phyloP scores from a whole-genome alignment of 2,888 invertebrate genomes.

The Sinotaia quadrata region DNA sequence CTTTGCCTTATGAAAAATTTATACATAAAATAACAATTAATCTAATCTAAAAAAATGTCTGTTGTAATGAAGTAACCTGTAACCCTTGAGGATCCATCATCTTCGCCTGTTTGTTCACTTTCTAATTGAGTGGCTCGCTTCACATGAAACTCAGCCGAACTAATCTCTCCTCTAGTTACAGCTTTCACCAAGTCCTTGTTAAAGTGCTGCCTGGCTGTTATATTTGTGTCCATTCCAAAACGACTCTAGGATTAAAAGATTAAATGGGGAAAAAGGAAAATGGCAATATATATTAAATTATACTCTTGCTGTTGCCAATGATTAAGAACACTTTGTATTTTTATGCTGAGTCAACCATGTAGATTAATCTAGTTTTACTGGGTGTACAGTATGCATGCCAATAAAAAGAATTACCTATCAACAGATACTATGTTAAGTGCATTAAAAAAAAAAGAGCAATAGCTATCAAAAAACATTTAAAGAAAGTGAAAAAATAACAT shows the following conservation, averaged over 20 bases:
- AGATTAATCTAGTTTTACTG: too few relatives aligned
- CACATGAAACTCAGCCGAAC: constrained; percentile 88
- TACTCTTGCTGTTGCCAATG: too few relatives aligned
- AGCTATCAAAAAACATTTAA: too few relatives aligned
- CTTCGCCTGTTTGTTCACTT: constrained; percentile 84
- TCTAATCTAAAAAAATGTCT: neutral
- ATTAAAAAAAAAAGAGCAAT: too few relatives aligned
- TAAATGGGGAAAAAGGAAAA: too few relatives aligned
- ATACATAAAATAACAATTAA: neutral
- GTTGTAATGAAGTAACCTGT: constrained; percentile 76
- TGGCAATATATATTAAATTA: too few relatives aligned
- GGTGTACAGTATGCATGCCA: too few relatives aligned
- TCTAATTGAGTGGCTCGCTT: constrained; percentile 83
- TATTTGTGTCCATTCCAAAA: constrained; percentile 7
- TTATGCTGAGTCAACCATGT: too few relatives aligned
- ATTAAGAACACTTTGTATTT: too few relatives aligned
- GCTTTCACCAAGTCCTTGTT: constrained; percentile 85
- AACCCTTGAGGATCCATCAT: constrained; percentile 86
- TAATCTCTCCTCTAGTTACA: constrained; percentile 88
- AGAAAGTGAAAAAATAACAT: too few relatives aligned
- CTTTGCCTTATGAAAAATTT: constrained; percentile 76
- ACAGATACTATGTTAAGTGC: too few relatives aligned
- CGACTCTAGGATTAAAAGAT: neutral
- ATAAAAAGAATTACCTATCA: too few relatives aligned
- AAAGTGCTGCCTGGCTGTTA: constrained; percentile 78